Evolutionary conservation across 2,888 invertebrate species (phyloP), one percentile per base, ranked within the genome.

Genomic region (Habrosyne pyritoides): DNA sequence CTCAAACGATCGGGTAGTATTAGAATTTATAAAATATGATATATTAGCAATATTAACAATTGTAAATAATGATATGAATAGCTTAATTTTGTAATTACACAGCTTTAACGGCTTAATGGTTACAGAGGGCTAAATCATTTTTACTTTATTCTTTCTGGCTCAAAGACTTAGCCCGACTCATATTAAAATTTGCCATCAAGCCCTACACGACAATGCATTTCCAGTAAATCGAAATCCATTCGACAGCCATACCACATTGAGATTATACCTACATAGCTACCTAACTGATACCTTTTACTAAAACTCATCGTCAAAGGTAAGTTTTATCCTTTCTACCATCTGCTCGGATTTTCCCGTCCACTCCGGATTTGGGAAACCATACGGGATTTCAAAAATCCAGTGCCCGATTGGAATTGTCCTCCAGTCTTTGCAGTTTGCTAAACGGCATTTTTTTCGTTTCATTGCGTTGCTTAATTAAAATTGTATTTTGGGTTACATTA

Each of bases 311-410:
- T 18, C 18, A 42, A 42, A 42, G 42, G 42, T 18, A 18, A 42
- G 14, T 14, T 1, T 12, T 2, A n/a, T n/a, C n/a, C 18, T 8
- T 42, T 42, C 42, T 8, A 24, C 57, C 52, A 57, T 52, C 53
- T 57, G 53, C 48, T 52, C 51, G 53, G 54, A 53, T 57, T 57
- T 57, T 10, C 21, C 30, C 36, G 53, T 22, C 53, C 50, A 12
- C 47, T 56, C 28, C 46, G 48, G 52, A 55, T 55, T 55, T 55
- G 21, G 24, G 21, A 28, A 26, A 42, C 42, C 24, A 36, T 21
- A 10, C 42, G 48, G 26, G 53, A 53, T 50, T 28, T 50, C 42
- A 56, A 53, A 56, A 53, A 22, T 53, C 48, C 42, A 1, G 33
- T n/a, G n/a, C 33, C n/a, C 33, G 5, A 33, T 30, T 53, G n/a